These are phyloP conservation scores for Hemicrepidius hirtus DNA, from an alignment of 2,888 invertebrate genomes.

Conservation along the genomic window DNA sequence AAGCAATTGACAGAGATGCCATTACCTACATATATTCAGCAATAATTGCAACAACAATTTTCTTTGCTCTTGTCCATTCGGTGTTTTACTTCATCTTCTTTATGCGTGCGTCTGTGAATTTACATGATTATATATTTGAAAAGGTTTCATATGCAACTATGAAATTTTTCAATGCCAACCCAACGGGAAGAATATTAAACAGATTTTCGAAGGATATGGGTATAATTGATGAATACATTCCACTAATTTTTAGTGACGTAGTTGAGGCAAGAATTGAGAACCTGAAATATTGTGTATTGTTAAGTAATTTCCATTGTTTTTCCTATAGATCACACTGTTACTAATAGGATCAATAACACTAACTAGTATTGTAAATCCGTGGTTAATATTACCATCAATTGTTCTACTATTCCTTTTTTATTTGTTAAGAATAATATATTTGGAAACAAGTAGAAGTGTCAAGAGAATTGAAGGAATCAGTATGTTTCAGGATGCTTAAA, in stretches of 20 bases:
- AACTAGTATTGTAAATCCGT: conserved; percentile 80
- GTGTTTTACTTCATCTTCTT: conserved; percentile 68
- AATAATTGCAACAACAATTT: conserved; percentile 71
- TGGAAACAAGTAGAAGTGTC: conserved; percentile 76
- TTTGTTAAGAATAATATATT: conserved; percentile 35
- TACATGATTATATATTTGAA: conserved; percentile 67
- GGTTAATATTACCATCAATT: conserved; percentile 78
- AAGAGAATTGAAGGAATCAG: conserved; percentile 81
- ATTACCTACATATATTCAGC: conserved; percentile 72
- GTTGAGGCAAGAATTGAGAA: conserved; percentile 62
- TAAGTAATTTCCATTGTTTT: neutral
- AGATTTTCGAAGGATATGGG: conserved; percentile 72
- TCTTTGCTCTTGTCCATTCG: conserved; percentile 65
- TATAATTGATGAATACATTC: conserved; percentile 80
- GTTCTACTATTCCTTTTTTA: conserved; percentile 79
- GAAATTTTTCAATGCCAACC: conserved; percentile 69
- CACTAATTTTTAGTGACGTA: conserved; percentile 67
- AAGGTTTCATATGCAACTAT: conserved; percentile 67
- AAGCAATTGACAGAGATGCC: conserved; percentile 42
- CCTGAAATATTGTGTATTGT: neutral
- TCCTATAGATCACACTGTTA: conserved; percentile 67
- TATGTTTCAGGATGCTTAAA: conserved; percentile 72
- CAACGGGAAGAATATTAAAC: conserved; percentile 69
- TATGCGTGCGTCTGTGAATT: conserved; percentile 66
- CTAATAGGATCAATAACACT: conserved; percentile 83